Conservation (phyloP, 2,113 vertebrate species). For the Leucopternis melanops region DNA sequence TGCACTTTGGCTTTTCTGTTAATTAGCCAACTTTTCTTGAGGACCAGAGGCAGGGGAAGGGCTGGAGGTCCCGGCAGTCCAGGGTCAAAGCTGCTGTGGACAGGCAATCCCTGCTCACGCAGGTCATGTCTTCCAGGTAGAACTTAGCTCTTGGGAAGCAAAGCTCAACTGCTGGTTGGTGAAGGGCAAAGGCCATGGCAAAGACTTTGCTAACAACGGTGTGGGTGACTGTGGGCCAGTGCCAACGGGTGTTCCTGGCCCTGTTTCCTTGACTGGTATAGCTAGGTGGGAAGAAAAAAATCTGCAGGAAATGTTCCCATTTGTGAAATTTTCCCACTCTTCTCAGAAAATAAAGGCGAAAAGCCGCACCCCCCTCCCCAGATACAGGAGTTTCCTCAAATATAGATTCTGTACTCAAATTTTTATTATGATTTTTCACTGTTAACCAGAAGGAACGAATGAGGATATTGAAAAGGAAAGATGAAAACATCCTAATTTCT, state of each 20-base stretch:
- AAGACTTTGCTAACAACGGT: not conserved
- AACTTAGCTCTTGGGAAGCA: not conserved
- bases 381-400: fast-evolving
- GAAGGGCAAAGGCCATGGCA: not conserved
- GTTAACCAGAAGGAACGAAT: not conserved
- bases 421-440: not conserved
- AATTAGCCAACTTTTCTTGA: not conserved
- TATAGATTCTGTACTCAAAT: not conserved
- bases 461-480: not conserved
- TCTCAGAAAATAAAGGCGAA: not conserved
- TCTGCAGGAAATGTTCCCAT: not conserved
- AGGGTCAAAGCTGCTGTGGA: not conserved
- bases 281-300: not conserved
- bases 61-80: not conserved
- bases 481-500: not conserved
- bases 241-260: not conserved
- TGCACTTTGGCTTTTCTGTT: not conserved
- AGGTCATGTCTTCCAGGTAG: not conserved
- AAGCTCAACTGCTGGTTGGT: not conserved
- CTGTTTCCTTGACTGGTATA: not conserved
- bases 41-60: not conserved
- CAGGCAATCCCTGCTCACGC: not conserved
- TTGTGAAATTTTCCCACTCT: not conserved
- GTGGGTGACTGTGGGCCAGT: not conserved
- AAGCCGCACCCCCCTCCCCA: fast-evolving